A percentile compares a stretch with the other conserved stretches of the same genome.
Evolutionary conservation across 2,797 vertebrate genomes (phyloP).

Genomic region (Tenualosa thibaudeaui): DNA sequence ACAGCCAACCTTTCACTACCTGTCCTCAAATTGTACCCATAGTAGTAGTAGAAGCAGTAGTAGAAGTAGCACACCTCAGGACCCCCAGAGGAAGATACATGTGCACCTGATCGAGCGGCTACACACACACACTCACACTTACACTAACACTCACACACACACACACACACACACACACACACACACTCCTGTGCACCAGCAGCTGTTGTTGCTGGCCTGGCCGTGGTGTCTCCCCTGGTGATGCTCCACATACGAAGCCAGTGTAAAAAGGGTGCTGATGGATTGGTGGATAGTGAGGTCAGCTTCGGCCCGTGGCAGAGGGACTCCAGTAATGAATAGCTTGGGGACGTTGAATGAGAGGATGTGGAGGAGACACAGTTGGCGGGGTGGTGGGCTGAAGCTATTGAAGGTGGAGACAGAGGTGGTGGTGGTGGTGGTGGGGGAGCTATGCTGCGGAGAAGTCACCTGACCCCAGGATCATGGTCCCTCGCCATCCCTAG

Average conservation of each 20-base stretch:
- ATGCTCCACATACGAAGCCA: slow-evolving; percentile 33
- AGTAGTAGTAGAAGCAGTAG: too few species aligned
- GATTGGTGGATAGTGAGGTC: slow-evolving; percentile 51
- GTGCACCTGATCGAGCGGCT: background rate
- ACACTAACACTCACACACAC: too few species aligned
- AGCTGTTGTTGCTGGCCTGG: background rate
- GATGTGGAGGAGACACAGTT: slow-evolving; percentile 31
- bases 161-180: too few species aligned
- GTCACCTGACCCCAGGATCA: slow-evolving; percentile 62
- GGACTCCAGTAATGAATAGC: slow-evolving; percentile 65
- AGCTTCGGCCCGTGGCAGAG: slow-evolving; percentile 53
- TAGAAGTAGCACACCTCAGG: background rate
- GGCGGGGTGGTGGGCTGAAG: background rate
- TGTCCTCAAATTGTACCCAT: slow-evolving; percentile 36
- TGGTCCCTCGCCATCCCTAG: slow-evolving; percentile 55
- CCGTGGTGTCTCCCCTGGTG: background rate
- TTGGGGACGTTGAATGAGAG: slow-evolving; percentile 46
- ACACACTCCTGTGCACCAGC: background rate
- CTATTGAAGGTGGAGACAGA: background rate
- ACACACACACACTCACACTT: too few species aligned
- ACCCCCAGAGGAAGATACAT: background rate
- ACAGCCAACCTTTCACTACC: slow-evolving; percentile 28
- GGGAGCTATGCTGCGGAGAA: background rate
- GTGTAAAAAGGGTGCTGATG: slow-evolving; percentile 47
- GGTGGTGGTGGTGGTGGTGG: background rate